Percentiles rank a stretch among this genome's conserved stretches.
These are phyloP conservation scores for Athripsodes cinereus DNA, from an alignment of 2,888 invertebrate species.

Conservation along the genomic window DNA sequence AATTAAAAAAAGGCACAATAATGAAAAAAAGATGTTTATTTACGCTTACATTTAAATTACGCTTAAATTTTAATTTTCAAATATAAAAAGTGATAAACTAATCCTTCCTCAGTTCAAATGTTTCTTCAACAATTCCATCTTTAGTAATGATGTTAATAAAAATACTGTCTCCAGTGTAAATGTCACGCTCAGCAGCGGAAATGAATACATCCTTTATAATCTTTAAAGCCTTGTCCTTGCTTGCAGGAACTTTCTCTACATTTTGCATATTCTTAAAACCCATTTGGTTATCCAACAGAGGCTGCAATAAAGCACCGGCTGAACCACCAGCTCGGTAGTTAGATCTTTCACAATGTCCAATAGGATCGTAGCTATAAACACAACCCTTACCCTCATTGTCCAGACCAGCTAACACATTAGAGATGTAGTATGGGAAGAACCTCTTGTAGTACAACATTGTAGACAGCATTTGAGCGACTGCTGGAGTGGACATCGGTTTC, in stretches of 20 bases:
- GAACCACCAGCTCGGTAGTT: conserved; percentile 87
- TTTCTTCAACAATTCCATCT: conserved; percentile 70
- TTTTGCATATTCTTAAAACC: conserved; percentile 84
- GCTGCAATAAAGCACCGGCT: conserved; percentile 84
- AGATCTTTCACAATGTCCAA: conserved; percentile 87
- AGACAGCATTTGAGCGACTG: conserved; percentile 92
- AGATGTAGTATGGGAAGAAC: conserved; percentile 98
- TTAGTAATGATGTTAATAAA: conserved; percentile 82
- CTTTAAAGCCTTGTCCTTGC: conserved; percentile 74
- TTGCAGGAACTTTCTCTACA: conserved; percentile 55
- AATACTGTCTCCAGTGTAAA: conserved; percentile 92
- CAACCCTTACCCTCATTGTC: conserved; percentile 91
- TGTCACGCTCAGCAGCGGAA: conserved; percentile 96
- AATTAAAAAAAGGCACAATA: no score
- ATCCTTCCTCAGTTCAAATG: conserved; percentile 82
- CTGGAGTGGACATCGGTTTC: conserved; percentile 85
- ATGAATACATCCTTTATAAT: conserved; percentile 94
- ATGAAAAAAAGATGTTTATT: neutral
- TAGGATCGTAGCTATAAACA: conserved; percentile 95
- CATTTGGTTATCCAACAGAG: conserved; percentile 93
- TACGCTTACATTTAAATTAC: neutral
- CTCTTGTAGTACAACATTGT: conserved; percentile 93
- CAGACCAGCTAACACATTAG: conserved; percentile 89
- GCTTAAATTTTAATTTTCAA: neutral
- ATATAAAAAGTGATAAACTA: conserved; percentile 41